A percentile compares a stretch with the other conserved stretches of the same genome.
These are phyloP conservation scores for Coboldia fuscipes DNA, from an alignment of 1,140 invertebrate genomes.

Conservation along the genomic window DNA sequence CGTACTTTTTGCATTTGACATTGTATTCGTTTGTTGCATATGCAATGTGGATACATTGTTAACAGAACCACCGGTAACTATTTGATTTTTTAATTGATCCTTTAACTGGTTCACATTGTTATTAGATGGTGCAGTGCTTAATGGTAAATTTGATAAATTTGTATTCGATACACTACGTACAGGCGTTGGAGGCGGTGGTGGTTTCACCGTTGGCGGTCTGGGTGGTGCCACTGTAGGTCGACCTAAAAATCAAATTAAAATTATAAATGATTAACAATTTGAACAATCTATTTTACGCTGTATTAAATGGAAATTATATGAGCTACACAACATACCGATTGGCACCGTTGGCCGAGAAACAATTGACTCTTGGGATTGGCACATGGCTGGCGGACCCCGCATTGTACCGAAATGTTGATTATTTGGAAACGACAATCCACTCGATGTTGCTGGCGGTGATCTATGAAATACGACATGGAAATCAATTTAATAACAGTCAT, in stretches of 20 bases:
- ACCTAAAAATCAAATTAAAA: slow-evolving; percentile 3
- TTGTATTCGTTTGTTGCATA: too few species aligned
- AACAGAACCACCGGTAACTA: neutral
- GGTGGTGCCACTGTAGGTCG: slow-evolving; percentile 9
- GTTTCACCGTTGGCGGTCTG: slow-evolving; percentile 18
- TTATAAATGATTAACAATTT: neutral
- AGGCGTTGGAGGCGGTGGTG: slow-evolving; percentile 19
- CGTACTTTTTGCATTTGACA: too few species aligned
- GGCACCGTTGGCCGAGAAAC: slow-evolving; percentile 15
- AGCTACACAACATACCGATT: too few species aligned
- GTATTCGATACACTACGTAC: slow-evolving; percentile 19
- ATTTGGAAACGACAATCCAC: slow-evolving; percentile 13
- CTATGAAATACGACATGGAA: slow-evolving; percentile 6
- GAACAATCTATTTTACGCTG: too few species aligned
- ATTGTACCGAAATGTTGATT: slow-evolving; percentile 19
- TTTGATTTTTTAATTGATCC: slow-evolving; percentile 12
- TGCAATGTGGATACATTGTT: slow-evolving; percentile 2
- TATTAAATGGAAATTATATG: too few species aligned
- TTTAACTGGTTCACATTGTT: slow-evolving; percentile 15
- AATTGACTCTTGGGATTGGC: slow-evolving; percentile 11
- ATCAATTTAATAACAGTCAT: too few species aligned
- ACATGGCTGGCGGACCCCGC: slow-evolving; percentile 10
- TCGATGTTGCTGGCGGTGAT: slow-evolving; percentile 14
- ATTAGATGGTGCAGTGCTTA: slow-evolving; percentile 10
- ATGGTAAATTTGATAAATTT: slow-evolving; percentile 11